These are phyloP conservation scores for Nymphalis polychloros DNA, from an alignment of 2,888 invertebrate species.

Conservation along the genomic window DNA sequence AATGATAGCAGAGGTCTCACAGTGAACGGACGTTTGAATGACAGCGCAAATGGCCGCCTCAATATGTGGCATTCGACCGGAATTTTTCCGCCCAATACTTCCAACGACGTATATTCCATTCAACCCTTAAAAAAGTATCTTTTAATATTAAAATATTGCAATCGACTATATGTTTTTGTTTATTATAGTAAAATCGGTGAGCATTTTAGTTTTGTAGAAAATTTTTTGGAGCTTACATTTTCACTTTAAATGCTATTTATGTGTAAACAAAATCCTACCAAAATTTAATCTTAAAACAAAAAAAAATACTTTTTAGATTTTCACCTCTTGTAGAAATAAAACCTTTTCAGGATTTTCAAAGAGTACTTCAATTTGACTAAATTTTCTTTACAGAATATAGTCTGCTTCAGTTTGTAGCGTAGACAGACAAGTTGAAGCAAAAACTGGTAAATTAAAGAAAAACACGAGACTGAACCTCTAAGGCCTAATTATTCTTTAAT, in stretches of 20 bases:
- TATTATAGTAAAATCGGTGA: not conserved
- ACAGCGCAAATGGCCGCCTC: slow-evolving; percentile 56
- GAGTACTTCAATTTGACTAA: slow-evolving; percentile 11
- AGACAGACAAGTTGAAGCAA: slow-evolving; percentile 30
- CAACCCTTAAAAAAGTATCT: slow-evolving; percentile 3
- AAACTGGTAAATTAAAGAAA: slow-evolving; percentile 35
- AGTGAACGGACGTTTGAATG: slow-evolving; percentile 55
- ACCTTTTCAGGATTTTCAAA: slow-evolving; percentile 5
- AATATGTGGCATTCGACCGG: slow-evolving; percentile 57
- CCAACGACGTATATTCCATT: slow-evolving; percentile 10
- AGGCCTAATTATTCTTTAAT: slow-evolving; percentile 44
- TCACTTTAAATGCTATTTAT: not conserved
- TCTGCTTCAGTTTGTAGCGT: slow-evolving; percentile 9
- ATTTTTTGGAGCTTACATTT: not conserved
- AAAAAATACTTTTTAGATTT: not conserved
- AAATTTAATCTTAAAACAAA: not conserved
- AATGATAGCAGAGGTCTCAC: slow-evolving; percentile 64
- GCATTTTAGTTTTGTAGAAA: not conserved
- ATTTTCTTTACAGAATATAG: slow-evolving; percentile 17
- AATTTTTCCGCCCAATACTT: slow-evolving; percentile 15
- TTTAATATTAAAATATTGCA: slow-evolving; percentile 6
- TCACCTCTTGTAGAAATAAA: not conserved
- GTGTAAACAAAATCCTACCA: not conserved
- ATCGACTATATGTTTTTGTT: not conserved
- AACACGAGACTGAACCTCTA: slow-evolving; percentile 36